phyloP scores from a whole-genome alignment of 2,888 invertebrate genomes.

The Tubulanus polymorphus region DNA sequence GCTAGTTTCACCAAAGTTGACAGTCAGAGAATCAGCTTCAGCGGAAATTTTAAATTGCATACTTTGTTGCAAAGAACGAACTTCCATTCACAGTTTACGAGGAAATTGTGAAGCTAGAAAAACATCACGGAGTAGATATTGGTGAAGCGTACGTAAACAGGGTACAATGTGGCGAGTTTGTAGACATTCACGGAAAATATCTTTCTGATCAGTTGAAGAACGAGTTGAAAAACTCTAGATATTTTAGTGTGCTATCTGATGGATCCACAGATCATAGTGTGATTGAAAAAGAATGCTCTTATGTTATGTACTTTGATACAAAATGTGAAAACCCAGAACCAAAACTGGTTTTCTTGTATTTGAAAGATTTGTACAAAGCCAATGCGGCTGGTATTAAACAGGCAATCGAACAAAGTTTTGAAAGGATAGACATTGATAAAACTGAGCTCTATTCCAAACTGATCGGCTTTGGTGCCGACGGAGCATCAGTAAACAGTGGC shows the following conservation, averaged over 20 bases:
- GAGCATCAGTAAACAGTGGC: neutral
- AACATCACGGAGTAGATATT: constrained; percentile 5
- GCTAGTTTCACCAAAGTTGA: too few species aligned
- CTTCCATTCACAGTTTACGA: constrained; percentile 6
- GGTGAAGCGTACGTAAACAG: neutral
- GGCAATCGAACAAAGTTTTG: neutral
- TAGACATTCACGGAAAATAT: neutral
- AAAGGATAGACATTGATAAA: neutral
- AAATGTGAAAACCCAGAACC: neutral
- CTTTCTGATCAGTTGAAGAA: neutral
- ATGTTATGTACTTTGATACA: neutral
- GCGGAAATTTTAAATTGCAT: neutral
- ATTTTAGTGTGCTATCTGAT: neutral
- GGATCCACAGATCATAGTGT: neutral
- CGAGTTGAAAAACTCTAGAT: neutral
- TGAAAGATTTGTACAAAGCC: neutral
- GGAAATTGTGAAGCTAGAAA: constrained; percentile 3
- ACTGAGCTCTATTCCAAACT: neutral
- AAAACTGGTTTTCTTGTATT: neutral
- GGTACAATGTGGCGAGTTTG: constrained; percentile 1
- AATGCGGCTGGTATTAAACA: neutral
- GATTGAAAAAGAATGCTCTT: neutral
- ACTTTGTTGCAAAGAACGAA: constrained; percentile 7
- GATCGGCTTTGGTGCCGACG: neutral
- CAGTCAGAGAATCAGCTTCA: neutral